phyloP scores from a whole-genome alignment of 2,888 invertebrate species.

The Eupithecia pulchellata region DNA sequence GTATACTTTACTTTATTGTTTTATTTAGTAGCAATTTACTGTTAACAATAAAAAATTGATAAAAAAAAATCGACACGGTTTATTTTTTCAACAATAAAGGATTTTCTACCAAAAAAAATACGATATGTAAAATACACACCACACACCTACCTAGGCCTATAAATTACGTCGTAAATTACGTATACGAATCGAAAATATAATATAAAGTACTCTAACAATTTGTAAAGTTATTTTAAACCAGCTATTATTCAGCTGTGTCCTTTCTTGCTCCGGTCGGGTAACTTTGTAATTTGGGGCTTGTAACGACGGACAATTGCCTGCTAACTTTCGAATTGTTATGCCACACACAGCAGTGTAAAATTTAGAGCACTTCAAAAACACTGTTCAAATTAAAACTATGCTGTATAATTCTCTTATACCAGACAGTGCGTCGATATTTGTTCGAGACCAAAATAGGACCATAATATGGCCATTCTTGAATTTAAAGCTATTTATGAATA shows the following conservation, averaged over 20 bases:
- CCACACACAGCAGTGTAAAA: conserved; percentile 37
- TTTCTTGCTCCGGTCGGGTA: conserved; percentile 26
- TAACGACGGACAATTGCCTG: conserved; percentile 45
- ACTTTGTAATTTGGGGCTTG: conserved; percentile 48
- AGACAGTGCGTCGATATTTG: neutral
- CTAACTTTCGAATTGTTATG: conserved; percentile 44
- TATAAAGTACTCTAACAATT: neutral
- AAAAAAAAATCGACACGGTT: no score
- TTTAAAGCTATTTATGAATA: no score
- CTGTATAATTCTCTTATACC: neutral
- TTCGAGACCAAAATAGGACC: neutral
- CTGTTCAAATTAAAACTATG: neutral
- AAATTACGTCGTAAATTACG: no score
- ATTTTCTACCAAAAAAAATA: no score
- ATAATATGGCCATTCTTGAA: no score
- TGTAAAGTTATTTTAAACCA: neutral
- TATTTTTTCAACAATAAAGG: no score
- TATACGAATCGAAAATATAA: neutral
- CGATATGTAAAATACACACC: no score
- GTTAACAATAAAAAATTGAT: no score
- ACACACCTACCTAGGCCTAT: no score
- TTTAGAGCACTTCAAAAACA: conserved; percentile 31
- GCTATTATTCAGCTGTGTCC: conserved; percentile 15
- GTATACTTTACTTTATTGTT: neutral
- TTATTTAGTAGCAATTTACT: neutral